These are phyloP conservation scores for Chaetoderma sp. DNA, from an alignment of 2,888 invertebrate species.

Conservation along the genomic window DNA sequence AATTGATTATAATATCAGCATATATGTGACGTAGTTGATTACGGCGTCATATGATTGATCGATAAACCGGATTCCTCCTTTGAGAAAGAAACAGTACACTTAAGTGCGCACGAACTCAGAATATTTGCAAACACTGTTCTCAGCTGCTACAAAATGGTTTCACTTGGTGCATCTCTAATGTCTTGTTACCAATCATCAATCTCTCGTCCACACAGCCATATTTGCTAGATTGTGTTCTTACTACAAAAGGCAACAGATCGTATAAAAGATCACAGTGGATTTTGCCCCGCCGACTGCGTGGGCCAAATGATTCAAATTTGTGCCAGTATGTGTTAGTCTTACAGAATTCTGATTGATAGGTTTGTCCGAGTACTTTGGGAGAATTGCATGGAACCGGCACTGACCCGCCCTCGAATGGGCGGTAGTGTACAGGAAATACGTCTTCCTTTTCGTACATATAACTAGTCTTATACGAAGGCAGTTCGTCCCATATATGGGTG, in stretches of 20 bases:
- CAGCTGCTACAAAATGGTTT: no score
- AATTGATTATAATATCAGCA: no score
- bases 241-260: constrained; percentile 38
- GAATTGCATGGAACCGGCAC: constrained; percentile 35
- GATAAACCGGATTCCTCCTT: no score
- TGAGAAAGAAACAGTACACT: no score
- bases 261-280: constrained; percentile 30
- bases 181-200: background rate
- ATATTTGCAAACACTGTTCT: no score
- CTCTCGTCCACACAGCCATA: background rate
- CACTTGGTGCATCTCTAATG: no score
- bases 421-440: constrained; percentile 32
- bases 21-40: no score
- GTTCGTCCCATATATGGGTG: constrained; percentile 45
- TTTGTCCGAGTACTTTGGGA: constrained; percentile 2
- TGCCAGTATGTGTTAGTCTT: constrained; percentile 29
- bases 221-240: constrained; percentile 44
- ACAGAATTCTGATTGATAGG: constrained; percentile 25
- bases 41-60: no score
- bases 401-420: constrained; percentile 30
- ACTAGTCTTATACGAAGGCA: constrained; percentile 4
- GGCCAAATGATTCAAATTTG: constrained; percentile 20
- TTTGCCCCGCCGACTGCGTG: background rate
- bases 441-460: constrained; percentile 23
- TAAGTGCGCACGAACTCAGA: no score